A percentile compares a stretch with the other conserved stretches of the same genome.
Conservation (phyloP, 2,113 vertebrate species). For the Rhea americana region DNA sequence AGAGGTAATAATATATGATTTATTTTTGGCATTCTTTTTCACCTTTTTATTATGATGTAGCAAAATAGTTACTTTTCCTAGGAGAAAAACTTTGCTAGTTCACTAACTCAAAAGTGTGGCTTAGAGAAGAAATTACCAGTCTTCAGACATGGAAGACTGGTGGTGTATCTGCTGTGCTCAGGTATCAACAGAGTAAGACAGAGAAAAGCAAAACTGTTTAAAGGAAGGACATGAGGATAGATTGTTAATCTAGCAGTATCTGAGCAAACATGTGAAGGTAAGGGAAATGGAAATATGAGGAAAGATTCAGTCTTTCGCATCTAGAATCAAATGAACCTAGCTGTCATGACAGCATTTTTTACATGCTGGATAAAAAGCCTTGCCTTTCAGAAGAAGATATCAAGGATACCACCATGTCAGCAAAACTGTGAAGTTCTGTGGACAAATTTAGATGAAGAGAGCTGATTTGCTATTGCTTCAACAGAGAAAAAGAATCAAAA, state of each 20-base stretch:
- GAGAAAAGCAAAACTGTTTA: background rate
- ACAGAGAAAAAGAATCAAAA: background rate
- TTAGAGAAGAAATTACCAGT: background rate
- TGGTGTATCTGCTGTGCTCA: background rate
- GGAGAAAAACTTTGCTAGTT: background rate
- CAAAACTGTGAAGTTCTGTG: background rate
- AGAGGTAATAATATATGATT: background rate
- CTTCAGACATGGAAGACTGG: background rate
- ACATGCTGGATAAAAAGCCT: background rate
- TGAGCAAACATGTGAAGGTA: background rate
- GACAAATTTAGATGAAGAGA: background rate
- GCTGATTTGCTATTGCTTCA: background rate
- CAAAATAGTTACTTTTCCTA: background rate
- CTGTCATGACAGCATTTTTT: background rate
- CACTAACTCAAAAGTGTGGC: background rate
- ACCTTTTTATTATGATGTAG: background rate
- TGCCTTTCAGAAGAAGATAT: background rate
- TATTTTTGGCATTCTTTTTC: conserved; percentile 1
- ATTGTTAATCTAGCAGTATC: background rate
- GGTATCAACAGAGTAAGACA: background rate
- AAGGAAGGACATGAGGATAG: background rate
- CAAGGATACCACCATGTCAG: background rate
- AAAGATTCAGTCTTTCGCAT: background rate
- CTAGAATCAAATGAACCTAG: background rate
- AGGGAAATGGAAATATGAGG: background rate